Conservation (phyloP, 1,140 invertebrate species). For the Hirudo medicinalis region DNA sequence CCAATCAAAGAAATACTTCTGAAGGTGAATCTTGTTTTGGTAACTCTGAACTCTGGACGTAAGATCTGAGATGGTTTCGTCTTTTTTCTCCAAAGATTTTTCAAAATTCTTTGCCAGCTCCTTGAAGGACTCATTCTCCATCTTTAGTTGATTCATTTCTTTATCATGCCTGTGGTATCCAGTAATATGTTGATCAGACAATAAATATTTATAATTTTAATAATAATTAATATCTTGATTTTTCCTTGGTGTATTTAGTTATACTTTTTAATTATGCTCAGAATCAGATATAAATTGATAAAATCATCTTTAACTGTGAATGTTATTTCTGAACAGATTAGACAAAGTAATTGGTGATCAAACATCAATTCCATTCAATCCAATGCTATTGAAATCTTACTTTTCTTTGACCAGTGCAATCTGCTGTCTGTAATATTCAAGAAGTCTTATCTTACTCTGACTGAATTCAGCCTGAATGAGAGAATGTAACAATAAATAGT, state of each 20-base stretch:
- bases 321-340: too few relatives aligned
- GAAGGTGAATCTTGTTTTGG: slow-evolving; percentile 31
- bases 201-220: too few relatives aligned
- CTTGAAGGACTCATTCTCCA: slow-evolving; percentile 32
- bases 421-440: slow-evolving; percentile 28
- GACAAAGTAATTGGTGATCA: too few relatives aligned
- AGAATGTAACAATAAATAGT: too few relatives aligned
- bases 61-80: slow-evolving; percentile 36
- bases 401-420: slow-evolving; percentile 27
- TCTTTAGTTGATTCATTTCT: background rate
- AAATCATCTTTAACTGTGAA: too few relatives aligned
- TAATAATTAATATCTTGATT: too few relatives aligned
- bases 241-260: too few relatives aligned
- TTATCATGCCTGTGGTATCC: background rate
- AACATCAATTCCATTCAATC: too few relatives aligned
- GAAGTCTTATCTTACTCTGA: slow-evolving; percentile 31
- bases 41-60: slow-evolving; percentile 35
- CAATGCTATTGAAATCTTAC: background rate
- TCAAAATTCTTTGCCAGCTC: slow-evolving; percentile 36
- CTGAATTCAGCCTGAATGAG: slow-evolving; percentile 24
- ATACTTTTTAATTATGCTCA: too few relatives aligned
- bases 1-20: slow-evolving; percentile 34
- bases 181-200: too few relatives aligned
- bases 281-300: too few relatives aligned
- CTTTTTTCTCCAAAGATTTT: slow-evolving; percentile 35